A percentile compares a stretch with the other conserved stretches of the same genome.
These are phyloP conservation scores for Tachystola acroxantha DNA, from an alignment of 2,888 invertebrate species.

Conservation along the genomic window DNA sequence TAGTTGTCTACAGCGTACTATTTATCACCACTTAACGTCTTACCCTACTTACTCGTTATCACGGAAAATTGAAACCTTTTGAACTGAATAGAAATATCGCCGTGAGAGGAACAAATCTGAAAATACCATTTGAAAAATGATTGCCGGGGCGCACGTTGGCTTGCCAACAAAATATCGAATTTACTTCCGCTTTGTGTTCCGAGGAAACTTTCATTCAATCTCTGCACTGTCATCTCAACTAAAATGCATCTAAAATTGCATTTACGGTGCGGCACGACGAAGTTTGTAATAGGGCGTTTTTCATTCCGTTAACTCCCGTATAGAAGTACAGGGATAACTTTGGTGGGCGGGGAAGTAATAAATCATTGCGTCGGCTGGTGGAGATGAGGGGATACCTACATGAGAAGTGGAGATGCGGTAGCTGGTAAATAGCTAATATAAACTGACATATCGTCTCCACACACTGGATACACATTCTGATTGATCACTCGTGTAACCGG, in stretches of 20 bases:
- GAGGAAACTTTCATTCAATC: constrained; percentile 27
- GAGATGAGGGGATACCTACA: constrained; percentile 13
- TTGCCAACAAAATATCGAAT: constrained; percentile 33
- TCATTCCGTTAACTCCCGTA: constrained; percentile 20
- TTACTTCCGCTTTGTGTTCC: constrained; percentile 20
- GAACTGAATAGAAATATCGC: constrained; percentile 41
- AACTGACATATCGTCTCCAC: constrained; percentile 30
- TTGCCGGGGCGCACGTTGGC: constrained; percentile 25
- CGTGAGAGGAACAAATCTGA: constrained; percentile 33
- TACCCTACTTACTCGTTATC: constrained; percentile 25
- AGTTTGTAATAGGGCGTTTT: constrained; percentile 28
- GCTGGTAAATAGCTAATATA: constrained; percentile 32
- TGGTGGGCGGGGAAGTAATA: constrained; percentile 25
- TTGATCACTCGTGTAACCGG: constrained; percentile 34
- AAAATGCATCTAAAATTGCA: constrained; percentile 32
- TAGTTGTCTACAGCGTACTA: constrained; percentile 12
- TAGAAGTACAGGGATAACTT: constrained; percentile 20
- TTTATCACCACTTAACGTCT: constrained; percentile 25
- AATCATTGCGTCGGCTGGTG: constrained; percentile 21
- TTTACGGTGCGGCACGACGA: constrained; percentile 23
- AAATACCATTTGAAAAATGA: constrained; percentile 42
- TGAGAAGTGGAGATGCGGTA: constrained; percentile 15
- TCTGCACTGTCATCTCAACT: constrained; percentile 25
- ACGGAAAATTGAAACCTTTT: constrained; percentile 44
- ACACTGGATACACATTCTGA: constrained; percentile 32